These are phyloP conservation scores for Urocolius indicus DNA, from an alignment of 2,113 vertebrate species.

Conservation along the genomic window DNA sequence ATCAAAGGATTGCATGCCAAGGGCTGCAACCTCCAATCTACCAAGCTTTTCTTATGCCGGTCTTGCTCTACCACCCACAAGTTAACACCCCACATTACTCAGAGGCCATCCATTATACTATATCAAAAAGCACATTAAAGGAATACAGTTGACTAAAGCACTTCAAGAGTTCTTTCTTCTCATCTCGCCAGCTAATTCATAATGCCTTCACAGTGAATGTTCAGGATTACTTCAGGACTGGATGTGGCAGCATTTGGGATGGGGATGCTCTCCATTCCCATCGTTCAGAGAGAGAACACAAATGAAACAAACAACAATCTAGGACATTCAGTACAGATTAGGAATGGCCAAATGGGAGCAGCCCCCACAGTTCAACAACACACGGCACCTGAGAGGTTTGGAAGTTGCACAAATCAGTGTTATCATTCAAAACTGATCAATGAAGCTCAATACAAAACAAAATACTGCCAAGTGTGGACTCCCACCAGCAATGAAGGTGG, in stretches of 20 bases:
- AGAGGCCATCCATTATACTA: background rate
- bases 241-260: background rate
- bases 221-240: background rate
- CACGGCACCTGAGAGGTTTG: background rate
- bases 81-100: background rate
- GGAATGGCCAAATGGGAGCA: background rate
- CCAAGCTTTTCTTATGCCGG: background rate
- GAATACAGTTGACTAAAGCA: background rate
- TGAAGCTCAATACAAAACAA: background rate
- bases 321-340: background rate
- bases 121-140: background rate
- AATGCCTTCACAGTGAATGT: background rate
- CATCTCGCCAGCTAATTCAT: background rate
- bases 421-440: background rate
- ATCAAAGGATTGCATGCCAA: slow-evolving; percentile 19
- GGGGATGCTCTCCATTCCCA: background rate
- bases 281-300: background rate
- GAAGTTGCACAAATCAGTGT: background rate
- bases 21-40: background rate
- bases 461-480: background rate
- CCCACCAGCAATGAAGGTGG: background rate
- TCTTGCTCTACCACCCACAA: slow-evolving; percentile 15
- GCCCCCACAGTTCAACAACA: background rate
- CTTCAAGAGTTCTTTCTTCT: background rate
- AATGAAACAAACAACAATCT: background rate